phyloP scores from a whole-genome alignment of 2,113 vertebrate genomes.

The Laticauda colubrina region DNA sequence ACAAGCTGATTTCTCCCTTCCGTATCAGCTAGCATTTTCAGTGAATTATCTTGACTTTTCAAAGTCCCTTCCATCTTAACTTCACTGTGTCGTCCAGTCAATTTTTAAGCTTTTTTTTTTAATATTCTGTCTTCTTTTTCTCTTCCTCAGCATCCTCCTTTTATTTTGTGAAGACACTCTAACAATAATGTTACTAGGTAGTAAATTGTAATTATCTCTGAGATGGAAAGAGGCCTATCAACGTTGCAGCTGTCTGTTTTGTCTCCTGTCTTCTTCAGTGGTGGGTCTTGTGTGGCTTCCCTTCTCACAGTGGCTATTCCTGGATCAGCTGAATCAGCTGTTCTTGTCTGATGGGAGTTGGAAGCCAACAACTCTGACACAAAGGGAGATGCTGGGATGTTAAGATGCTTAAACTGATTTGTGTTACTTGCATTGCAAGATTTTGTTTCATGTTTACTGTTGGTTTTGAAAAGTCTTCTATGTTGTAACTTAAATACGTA shows the following conservation, averaged over 20 bases:
- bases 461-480: not conserved
- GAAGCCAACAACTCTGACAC: not conserved
- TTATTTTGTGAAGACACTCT: not conserved
- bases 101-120: not conserved
- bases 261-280: not conserved
- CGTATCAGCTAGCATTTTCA: constrained; percentile 1
- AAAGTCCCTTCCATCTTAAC: not conserved
- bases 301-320: constrained; percentile 9
- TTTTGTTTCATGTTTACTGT: not conserved
- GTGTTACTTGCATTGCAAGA: not conserved
- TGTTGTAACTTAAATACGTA: not conserved
- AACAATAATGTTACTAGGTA: not conserved
- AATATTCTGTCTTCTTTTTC: not conserved
- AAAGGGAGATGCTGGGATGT: not conserved
- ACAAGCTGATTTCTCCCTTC: not conserved
- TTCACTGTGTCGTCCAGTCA: not conserved
- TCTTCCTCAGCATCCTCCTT: not conserved
- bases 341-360: constrained; percentile 13
- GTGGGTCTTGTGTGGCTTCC: constrained; percentile 8
- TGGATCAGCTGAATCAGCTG: constrained; percentile 14
- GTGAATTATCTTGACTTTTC: not conserved
- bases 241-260: constrained; percentile 13
- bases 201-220: not conserved
- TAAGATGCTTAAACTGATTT: not conserved
- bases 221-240: constrained; percentile 3